phyloP scores from a whole-genome alignment of 2,113 vertebrate species.

The Gallinago paraguaiae region DNA sequence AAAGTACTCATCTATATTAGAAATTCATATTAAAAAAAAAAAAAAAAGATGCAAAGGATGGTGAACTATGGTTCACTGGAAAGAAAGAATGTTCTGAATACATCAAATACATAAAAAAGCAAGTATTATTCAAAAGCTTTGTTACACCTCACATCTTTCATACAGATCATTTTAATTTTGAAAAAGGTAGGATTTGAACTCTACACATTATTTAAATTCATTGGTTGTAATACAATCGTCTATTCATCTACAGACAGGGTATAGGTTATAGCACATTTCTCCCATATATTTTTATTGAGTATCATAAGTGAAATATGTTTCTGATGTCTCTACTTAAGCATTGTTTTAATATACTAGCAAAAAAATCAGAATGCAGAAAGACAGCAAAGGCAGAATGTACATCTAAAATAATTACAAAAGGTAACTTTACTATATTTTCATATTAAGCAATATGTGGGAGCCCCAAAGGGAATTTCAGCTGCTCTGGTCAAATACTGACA shows the following conservation, averaged over 20 bases:
- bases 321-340: neutral
- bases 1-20: neutral
- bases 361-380: conserved; percentile 3
- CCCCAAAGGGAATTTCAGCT: neutral
- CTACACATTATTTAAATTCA: neutral
- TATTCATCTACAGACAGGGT: neutral
- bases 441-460: neutral
- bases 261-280: neutral
- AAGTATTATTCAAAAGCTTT: neutral
- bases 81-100: neutral
- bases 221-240: neutral
- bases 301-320: neutral
- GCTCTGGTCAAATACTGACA: neutral
- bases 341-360: neutral
- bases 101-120: neutral
- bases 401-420: neutral
- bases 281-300: neutral
- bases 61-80: neutral
- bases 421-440: neutral
- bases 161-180: neutral
- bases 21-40: neutral
- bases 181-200: neutral
- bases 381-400: conserved; percentile 65
- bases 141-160: neutral
- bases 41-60: neutral